Conservation (phyloP, 1,140 invertebrate species). For the Bombus sibiricus region DNA sequence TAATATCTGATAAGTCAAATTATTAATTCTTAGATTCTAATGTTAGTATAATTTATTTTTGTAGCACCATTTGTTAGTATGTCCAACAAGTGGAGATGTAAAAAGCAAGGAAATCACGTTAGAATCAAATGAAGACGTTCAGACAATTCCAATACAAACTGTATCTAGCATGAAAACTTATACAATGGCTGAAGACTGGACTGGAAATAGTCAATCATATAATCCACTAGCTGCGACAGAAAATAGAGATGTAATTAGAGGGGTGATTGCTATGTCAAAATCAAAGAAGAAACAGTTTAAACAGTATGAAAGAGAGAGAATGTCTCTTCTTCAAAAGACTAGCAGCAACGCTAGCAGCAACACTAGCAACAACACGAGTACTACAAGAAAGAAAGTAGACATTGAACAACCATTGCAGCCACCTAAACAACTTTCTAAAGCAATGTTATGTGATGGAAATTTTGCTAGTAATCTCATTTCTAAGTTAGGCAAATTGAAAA, state of each 20-base stretch:
- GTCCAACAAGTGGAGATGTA: constrained; percentile 6
- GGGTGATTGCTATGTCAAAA: constrained; percentile 26
- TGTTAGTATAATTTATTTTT: constrained; percentile 8
- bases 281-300: constrained; percentile 29
- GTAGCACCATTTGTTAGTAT: constrained; percentile 36
- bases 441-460: background rate
- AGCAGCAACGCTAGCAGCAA: background rate
- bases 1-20: background rate
- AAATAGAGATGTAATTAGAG: constrained; percentile 17
- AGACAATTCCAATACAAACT: background rate
- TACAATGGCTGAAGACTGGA: background rate
- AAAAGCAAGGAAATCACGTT: background rate
- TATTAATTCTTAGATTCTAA: background rate
- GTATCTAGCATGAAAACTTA: accelerated
- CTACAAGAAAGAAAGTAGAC: background rate
- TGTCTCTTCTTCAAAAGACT: background rate
- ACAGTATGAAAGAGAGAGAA: constrained; percentile 21
- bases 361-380: background rate
- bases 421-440: constrained; percentile 21
- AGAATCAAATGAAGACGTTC: background rate
- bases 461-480: background rate
- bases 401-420: background rate
- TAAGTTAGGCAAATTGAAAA: background rate
- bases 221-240: constrained; percentile 7
- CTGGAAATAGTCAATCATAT: constrained; percentile 1